A percentile compares a stretch with the other conserved stretches of the same genome.
phyloP scores from a whole-genome alignment of 2,797 vertebrate genomes.

The Monodelphis domestica region DNA sequence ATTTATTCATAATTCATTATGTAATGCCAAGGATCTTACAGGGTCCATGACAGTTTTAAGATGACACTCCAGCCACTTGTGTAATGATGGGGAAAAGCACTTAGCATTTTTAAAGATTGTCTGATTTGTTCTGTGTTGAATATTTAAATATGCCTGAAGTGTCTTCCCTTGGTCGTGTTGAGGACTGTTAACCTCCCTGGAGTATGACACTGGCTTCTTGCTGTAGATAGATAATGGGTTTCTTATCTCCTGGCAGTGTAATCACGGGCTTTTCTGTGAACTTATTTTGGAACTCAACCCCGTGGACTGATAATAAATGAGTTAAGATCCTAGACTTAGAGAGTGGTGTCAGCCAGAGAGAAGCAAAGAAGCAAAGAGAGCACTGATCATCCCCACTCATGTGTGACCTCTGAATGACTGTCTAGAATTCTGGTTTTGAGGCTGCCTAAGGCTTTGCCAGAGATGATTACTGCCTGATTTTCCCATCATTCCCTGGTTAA shows the following conservation, averaged over 20 bases:
- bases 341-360: conserved; percentile 47
- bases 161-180: conserved; percentile 34
- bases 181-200: conserved; percentile 15
- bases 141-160: conserved; percentile 30
- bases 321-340: not conserved
- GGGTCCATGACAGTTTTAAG: not conserved
- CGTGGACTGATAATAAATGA: conserved; percentile 37
- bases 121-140: conserved; percentile 34
- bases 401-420: conserved; percentile 30
- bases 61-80: conserved; percentile 1
- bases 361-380: conserved; percentile 36
- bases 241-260: conserved; percentile 2
- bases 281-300: conserved; percentile 45
- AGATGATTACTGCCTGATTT: not conserved
- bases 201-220: conserved; percentile 17
- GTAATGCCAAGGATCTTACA: conserved; percentile 8
- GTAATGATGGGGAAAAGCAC: conserved; percentile 55
- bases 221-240: conserved; percentile 19
- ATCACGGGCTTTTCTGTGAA: conserved; percentile 48
- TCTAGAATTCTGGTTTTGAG: conserved; percentile 51
- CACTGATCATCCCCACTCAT: conserved; percentile 25
- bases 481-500: conserved; percentile 1
- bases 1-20: conserved; percentile 41
- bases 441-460: conserved; percentile 20
- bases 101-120: conserved; percentile 23